These are phyloP conservation scores for Oegoconia quadripuncta DNA, from an alignment of 2,888 invertebrate genomes.

Conservation along the genomic window DNA sequence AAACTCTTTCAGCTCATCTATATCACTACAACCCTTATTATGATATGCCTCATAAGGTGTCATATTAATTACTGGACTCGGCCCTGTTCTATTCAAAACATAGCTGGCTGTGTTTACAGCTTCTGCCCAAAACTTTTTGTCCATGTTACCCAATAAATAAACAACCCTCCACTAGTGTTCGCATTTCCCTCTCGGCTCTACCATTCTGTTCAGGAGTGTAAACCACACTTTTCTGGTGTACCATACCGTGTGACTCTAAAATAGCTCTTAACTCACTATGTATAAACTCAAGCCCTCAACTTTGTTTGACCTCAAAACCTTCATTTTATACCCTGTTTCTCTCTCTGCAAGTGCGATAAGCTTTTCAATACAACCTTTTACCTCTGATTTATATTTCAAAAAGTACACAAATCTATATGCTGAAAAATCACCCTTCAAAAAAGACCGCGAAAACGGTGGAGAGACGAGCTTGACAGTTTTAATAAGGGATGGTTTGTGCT, in stretches of 20 bases:
- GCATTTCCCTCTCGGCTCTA: constrained; percentile 4
- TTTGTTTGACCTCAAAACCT: background rate
- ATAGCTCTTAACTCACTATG: background rate
- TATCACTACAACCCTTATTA: constrained; percentile 2
- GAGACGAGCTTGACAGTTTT: too few species aligned
- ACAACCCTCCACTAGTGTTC: constrained; percentile 7
- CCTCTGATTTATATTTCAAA: constrained; percentile 3
- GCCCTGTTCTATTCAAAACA: background rate
- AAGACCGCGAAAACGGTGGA: too few species aligned
- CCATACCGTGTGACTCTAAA: constrained; percentile 2
- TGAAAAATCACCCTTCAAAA: constrained; percentile 10
- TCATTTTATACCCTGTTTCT: constrained; percentile 1
- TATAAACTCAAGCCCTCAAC: constrained; percentile 1
- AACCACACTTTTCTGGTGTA: constrained; percentile 3
- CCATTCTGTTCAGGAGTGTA: constrained; percentile 13
- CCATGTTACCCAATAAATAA: constrained; percentile 3
- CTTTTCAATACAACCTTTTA: background rate
- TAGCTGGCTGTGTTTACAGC: constrained; percentile 1
- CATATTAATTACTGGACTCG: background rate
- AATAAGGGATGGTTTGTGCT: too few species aligned
- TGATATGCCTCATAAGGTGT: constrained; percentile 10
- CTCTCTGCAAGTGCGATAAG: constrained; percentile 1
- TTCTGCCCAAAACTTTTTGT: constrained; percentile 10
- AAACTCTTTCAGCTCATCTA: constrained; percentile 4
- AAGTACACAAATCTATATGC: constrained; percentile 8